These are phyloP conservation scores for Zaprionus nigranus DNA, from an alignment of 1,140 invertebrate genomes.

Conservation along the genomic window DNA sequence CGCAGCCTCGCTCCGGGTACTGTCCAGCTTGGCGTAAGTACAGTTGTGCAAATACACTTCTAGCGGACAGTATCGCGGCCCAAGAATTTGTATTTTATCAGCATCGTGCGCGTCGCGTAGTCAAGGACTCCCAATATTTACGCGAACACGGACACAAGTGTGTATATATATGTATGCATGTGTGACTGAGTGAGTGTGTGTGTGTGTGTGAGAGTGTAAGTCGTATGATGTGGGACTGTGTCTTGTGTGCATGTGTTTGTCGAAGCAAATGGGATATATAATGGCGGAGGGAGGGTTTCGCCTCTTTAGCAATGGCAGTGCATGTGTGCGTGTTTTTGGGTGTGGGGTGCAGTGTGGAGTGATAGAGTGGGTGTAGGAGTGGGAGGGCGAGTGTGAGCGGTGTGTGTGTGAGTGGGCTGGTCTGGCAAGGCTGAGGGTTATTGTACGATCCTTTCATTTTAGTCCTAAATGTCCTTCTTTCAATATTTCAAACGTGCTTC, in stretches of 20 bases:
- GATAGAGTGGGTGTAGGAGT: slow-evolving; percentile 38
- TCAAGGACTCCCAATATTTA: slow-evolving; percentile 84
- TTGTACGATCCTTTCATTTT: slow-evolving; percentile 82
- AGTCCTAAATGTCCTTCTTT: slow-evolving; percentile 84
- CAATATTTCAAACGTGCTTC: slow-evolving; percentile 84
- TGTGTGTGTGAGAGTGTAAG: slow-evolving; percentile 49
- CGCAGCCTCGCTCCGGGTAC: slow-evolving; percentile 52
- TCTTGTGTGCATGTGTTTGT: slow-evolving; percentile 60
- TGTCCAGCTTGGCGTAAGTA: slow-evolving; percentile 76
- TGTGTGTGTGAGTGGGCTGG: slow-evolving; percentile 33
- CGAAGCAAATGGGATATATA: slow-evolving; percentile 80
- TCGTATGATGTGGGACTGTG: slow-evolving; percentile 14
- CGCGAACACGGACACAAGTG: slow-evolving; percentile 57
- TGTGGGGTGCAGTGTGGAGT: slow-evolving; percentile 14
- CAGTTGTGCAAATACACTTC: slow-evolving; percentile 80
- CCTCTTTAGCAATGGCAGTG: slow-evolving; percentile 49
- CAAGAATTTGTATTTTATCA: slow-evolving; percentile 83
- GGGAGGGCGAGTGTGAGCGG: slow-evolving; percentile 20
- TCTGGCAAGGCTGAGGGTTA: slow-evolving; percentile 58
- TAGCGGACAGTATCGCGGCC: slow-evolving; percentile 78
- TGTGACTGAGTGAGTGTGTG: slow-evolving; percentile 18
- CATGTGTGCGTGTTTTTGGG: slow-evolving; percentile 46
- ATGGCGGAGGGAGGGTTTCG: slow-evolving; percentile 61
- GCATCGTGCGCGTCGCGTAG: slow-evolving; percentile 81
- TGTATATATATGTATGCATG: slow-evolving; percentile 23